Conservation (phyloP, 2,797 vertebrate species). For the Phalloptychus januarius region DNA sequence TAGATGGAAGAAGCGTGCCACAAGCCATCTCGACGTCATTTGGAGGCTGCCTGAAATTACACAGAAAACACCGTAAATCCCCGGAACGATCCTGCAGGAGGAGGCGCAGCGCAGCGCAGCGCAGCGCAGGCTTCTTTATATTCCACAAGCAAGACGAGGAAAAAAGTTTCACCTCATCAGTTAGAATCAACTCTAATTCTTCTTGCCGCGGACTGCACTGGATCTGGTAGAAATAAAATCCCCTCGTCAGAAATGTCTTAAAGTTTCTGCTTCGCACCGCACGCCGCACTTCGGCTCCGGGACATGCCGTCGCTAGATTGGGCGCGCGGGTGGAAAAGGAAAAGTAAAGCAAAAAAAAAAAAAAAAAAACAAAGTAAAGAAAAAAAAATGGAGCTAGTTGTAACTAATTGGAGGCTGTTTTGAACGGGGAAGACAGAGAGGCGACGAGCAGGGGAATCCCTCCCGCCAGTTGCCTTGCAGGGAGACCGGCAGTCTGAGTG, state of each 20-base stretch:
- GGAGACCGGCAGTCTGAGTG: slow-evolving; percentile 72
- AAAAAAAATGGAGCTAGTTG: neutral
- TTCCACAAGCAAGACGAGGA: slow-evolving; percentile 36
- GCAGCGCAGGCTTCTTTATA: slow-evolving; percentile 16
- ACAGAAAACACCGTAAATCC: slow-evolving; percentile 62
- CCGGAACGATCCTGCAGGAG: slow-evolving; percentile 13
- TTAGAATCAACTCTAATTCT: slow-evolving; percentile 35
- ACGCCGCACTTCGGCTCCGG: slow-evolving; percentile 46
- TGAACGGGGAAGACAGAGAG: slow-evolving; percentile 51
- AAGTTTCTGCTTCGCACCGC: slow-evolving; percentile 57
- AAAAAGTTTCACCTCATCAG: slow-evolving; percentile 76
- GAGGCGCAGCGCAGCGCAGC: slow-evolving; percentile 5
- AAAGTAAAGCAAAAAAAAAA: slow-evolving; percentile 2
- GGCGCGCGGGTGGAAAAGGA: slow-evolving; percentile 28
- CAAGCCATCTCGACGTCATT: slow-evolving; percentile 96
- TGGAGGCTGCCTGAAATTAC: slow-evolving; percentile 87
- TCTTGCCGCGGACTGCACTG: slow-evolving; percentile 15
- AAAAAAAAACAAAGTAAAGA: neutral
- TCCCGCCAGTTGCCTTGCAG: slow-evolving; percentile 70
- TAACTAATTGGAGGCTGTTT: slow-evolving; percentile 6
- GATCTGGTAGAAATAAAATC: slow-evolving; percentile 18
- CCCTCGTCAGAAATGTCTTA: slow-evolving; percentile 22
- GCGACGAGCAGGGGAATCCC: slow-evolving; percentile 74
- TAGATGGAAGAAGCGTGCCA: slow-evolving; percentile 92
- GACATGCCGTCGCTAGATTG: slow-evolving; percentile 55